Evolutionary conservation across 2,113 vertebrate genomes (phyloP), one percentile per base, ranked within the genome.

Genomic region (Labrus mixtus): DNA sequence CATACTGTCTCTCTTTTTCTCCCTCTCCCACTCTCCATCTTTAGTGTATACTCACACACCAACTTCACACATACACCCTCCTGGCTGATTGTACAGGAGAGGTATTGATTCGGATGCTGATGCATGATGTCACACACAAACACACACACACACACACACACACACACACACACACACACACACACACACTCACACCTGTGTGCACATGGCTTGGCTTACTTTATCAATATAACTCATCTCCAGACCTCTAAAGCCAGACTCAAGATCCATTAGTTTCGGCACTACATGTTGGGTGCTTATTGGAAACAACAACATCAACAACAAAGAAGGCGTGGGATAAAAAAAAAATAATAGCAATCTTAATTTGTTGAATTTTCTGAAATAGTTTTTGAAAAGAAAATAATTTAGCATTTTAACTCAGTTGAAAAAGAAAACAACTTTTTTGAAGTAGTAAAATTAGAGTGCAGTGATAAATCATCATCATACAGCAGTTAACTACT

Each of bases 61-160:
- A 41, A 65, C 59, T 29, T 4, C 9, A 56, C 61, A 45, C 64
- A 68, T 29, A 50, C 8, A n/a, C 22, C 51, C 11, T 6, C 33
- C 51, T 51, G 45, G 16, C 43, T 53, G 57, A 33, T 55, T 62
- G 66, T 54, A 73, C 23, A 25, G 54, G 20, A 43, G 51, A 68
- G 53, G 17, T 55, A 51, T 45, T 57, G 51, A 75, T 17, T 48
- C 55, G 23, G 37, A 16, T 29, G 33, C 36, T 65, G 59, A 65
- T 79, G 56, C 20, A 45, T 25, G 37, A 22, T 48, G 25, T 20
- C 25, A 58, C 29, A 48, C 46, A 48, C 3, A 48, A 43, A 46
- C 50, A 50, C 25, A 36, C 41, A n/a, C 41, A 16, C 54, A 20
- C 48, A 17, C 33, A 43, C 50, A 48, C 3, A 48, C 51, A 46